Evolutionary conservation across 2,113 vertebrate species (phyloP).

Genomic region (Eublepharis macularius): DNA sequence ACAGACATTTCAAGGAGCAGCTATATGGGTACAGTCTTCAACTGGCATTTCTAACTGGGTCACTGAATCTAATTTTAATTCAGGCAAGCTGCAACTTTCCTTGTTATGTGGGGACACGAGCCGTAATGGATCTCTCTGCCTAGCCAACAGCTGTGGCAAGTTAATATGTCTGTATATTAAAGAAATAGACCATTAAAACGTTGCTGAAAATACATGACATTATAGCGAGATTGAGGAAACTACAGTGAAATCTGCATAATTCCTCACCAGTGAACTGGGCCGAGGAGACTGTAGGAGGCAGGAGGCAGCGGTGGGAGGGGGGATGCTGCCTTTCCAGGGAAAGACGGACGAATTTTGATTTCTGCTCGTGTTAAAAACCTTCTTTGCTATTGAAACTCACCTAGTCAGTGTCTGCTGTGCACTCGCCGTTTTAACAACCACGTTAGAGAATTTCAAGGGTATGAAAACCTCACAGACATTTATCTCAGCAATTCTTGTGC

Average conservation of each 20-base stretch:
- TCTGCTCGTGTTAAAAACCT: neutral
- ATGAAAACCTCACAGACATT: neutral
- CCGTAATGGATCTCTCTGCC: neutral
- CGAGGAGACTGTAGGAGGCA: neutral
- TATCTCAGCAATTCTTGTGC: too few relatives aligned
- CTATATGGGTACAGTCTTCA: neutral
- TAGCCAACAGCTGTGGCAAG: neutral
- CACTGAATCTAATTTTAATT: conserved; percentile 59
- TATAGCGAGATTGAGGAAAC: neutral
- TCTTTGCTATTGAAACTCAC: neutral
- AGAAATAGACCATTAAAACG: neutral
- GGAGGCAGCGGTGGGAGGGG: too few relatives aligned
- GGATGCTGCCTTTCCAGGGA: neutral
- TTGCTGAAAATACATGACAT: neutral
- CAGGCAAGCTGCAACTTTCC: neutral
- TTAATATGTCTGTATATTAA: neutral
- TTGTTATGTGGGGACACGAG: conserved; percentile 23
- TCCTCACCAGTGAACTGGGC: neutral
- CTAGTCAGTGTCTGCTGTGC: too few relatives aligned
- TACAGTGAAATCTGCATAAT: neutral
- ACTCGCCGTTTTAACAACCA: too few relatives aligned
- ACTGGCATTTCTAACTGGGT: neutral
- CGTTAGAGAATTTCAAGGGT: neutral
- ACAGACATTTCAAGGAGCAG: neutral
- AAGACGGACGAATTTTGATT: neutral